Percentiles rank a stretch among this genome's conserved stretches.
phyloP scores from a whole-genome alignment of 2,888 invertebrate species.

The Acronicta leporina region DNA sequence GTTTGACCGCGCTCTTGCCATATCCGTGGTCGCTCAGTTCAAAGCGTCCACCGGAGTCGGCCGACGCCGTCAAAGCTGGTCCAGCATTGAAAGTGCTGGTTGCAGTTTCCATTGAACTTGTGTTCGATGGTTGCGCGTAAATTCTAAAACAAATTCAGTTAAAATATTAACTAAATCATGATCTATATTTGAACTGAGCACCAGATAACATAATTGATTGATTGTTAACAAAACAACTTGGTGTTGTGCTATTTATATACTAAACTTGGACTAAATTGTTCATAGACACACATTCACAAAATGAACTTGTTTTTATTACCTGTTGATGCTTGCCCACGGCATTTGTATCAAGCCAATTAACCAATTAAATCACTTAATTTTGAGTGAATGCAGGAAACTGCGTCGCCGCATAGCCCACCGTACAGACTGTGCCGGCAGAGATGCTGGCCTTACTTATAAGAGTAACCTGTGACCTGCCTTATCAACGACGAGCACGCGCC shows the following conservation, averaged over 20 bases:
- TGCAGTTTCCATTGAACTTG: slow-evolving; percentile 69
- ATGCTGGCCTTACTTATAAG: slow-evolving; percentile 73
- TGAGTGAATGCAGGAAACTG: slow-evolving; percentile 80
- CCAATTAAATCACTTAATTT: slow-evolving; percentile 79
- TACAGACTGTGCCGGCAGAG: slow-evolving; percentile 69
- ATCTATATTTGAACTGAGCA: slow-evolving; percentile 24
- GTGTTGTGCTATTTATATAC: slow-evolving; percentile 5
- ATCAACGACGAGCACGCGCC: slow-evolving; percentile 83
- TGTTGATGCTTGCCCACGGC: slow-evolving; percentile 87
- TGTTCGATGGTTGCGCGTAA: slow-evolving; percentile 85
- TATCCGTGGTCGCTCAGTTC: slow-evolving; percentile 91
- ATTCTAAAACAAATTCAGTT: slow-evolving; percentile 71
- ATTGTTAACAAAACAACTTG: slow-evolving; percentile 30
- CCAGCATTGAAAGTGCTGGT: slow-evolving; percentile 48
- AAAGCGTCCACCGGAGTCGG: slow-evolving; percentile 86
- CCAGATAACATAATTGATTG: slow-evolving; percentile 39
- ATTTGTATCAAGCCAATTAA: slow-evolving; percentile 65
- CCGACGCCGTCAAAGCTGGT: slow-evolving; percentile 74
- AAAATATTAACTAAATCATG: slow-evolving; percentile 21
- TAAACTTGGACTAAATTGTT: slow-evolving; percentile 8
- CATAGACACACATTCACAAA: slow-evolving; percentile 13
- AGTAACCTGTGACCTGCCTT: slow-evolving; percentile 80
- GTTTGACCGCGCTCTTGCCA: slow-evolving; percentile 93
- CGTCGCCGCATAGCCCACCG: slow-evolving; percentile 75
- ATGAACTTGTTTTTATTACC: slow-evolving; percentile 65